A percentile compares a stretch with the other conserved stretches of the same genome.
Evolutionary conservation across 2,797 vertebrate genomes (phyloP).

Genomic region (Carduelis carduelis): DNA sequence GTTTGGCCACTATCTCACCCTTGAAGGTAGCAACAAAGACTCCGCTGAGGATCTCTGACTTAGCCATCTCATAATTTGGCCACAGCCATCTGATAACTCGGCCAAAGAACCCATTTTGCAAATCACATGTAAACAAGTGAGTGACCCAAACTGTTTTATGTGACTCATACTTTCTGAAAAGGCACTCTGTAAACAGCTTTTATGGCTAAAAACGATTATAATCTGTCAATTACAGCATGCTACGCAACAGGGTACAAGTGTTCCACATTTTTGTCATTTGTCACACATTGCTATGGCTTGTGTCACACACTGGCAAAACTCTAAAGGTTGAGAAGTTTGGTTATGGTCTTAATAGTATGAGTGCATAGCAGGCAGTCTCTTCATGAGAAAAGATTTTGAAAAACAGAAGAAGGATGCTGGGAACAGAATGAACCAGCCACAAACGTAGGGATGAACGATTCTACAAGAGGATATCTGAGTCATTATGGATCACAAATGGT

Average conservation of each 20-base stretch:
- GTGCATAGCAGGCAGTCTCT: neutral
- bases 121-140: neutral
- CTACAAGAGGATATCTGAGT: neutral
- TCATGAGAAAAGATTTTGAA: neutral
- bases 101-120: neutral
- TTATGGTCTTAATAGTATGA: neutral
- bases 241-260: neutral
- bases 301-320: slow-evolving; percentile 36
- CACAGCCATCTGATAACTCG: neutral
- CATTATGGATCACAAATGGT: neutral
- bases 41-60: neutral
- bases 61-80: neutral
- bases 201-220: neutral
- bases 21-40: neutral
- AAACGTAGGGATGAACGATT: neutral
- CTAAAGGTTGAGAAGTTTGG: neutral
- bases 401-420: neutral
- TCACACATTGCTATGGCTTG: slow-evolving; percentile 48
- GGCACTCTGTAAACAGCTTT: slow-evolving; percentile 9
- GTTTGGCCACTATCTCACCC: neutral
- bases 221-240: neutral
- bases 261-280: slow-evolving; percentile 55
- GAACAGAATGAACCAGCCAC: neutral
- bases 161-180: neutral
- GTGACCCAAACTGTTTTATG: neutral